These are phyloP conservation scores for Columbina picui DNA, from an alignment of 2,113 vertebrate species.

Conservation along the genomic window DNA sequence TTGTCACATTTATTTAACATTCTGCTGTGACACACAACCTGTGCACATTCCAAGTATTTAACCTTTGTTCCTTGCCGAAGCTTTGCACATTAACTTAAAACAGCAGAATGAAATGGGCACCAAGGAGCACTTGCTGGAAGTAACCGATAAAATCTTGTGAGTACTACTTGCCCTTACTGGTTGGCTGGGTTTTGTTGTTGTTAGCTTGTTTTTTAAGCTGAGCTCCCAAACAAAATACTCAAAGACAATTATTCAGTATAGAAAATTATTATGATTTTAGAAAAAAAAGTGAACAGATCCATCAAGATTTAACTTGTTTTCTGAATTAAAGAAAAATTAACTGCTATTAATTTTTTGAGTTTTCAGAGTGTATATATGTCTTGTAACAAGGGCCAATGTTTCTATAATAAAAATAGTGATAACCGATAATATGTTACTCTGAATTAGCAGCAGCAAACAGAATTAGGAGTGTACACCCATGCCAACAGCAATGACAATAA, in stretches of 20 bases:
- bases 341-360: not conserved
- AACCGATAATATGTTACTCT: not conserved
- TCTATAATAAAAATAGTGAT: not conserved
- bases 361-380: not conserved
- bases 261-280: not conserved
- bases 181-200: conserved; percentile 29
- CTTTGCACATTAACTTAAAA: conserved; percentile 42
- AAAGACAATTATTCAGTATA: not conserved
- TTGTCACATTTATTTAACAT: not conserved
- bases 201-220: conserved; percentile 5
- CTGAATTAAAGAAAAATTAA: not conserved
- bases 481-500: not conserved
- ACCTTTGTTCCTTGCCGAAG: conserved; percentile 1
- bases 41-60: conserved; percentile 41
- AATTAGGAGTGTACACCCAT: not conserved
- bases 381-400: not conserved
- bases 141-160: conserved; percentile 8
- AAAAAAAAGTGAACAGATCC: not conserved
- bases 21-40: not conserved
- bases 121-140: not conserved
- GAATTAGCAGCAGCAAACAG: not conserved
- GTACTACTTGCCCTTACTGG: conserved; percentile 15
- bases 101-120: not conserved
- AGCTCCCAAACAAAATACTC: not conserved
- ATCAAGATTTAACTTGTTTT: not conserved